phyloP scores from a whole-genome alignment of 2,113 vertebrate genomes.

The Spea bombifrons region DNA sequence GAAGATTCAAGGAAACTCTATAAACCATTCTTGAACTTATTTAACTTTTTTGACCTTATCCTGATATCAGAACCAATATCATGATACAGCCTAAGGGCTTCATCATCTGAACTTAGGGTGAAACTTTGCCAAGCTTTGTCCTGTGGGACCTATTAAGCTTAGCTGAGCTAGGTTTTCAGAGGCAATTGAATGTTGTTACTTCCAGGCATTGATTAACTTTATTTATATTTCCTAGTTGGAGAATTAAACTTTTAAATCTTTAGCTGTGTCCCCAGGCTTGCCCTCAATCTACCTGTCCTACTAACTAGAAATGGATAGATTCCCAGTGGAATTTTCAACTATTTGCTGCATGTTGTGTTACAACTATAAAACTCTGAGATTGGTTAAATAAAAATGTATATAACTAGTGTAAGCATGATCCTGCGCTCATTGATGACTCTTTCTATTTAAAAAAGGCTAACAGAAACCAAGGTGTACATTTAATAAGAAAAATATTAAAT shows the following conservation, averaged over 20 bases:
- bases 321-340: background rate
- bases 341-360: background rate
- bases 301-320: background rate
- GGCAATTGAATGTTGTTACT: background rate
- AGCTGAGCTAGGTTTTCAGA: slow-evolving; percentile 30
- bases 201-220: slow-evolving; percentile 19
- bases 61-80: background rate
- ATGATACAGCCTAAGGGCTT: slow-evolving; percentile 20
- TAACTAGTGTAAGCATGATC: too few relatives aligned
- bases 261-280: slow-evolving; percentile 13
- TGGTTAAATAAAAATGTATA: too few relatives aligned
- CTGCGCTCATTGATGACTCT: too few relatives aligned
- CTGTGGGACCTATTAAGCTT: slow-evolving; percentile 13
- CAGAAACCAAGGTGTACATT: too few relatives aligned
- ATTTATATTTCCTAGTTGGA: slow-evolving; percentile 1
- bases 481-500: too few relatives aligned
- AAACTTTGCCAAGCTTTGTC: slow-evolving; percentile 19
- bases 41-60: too few relatives aligned
- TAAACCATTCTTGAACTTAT: too few relatives aligned
- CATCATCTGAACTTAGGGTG: slow-evolving; percentile 5
- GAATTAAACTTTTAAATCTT: slow-evolving; percentile 18
- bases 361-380: too few relatives aligned
- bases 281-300: slow-evolving; percentile 9
- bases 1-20: too few relatives aligned
- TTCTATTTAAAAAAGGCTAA: too few relatives aligned